These are phyloP conservation scores for Belgica antarctica DNA, from an alignment of 2,888 invertebrate species.

Conservation along the genomic window DNA sequence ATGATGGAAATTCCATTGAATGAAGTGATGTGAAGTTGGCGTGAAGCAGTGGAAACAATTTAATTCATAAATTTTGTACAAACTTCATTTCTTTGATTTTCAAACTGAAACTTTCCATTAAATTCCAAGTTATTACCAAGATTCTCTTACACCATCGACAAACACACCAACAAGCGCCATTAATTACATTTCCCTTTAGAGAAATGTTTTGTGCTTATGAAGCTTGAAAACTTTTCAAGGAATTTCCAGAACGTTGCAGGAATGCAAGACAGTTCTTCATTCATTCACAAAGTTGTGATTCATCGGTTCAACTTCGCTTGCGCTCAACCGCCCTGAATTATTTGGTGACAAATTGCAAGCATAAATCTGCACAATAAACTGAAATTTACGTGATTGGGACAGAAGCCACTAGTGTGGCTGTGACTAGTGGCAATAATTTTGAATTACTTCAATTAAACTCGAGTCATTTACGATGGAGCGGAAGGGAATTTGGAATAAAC, in stretches of 20 bases:
- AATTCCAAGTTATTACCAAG: no score
- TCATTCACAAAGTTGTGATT: neutral
- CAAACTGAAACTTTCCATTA: no score
- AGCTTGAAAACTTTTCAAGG: neutral
- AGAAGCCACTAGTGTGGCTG: neutral
- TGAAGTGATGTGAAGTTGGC: neutral
- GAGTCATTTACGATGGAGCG: neutral
- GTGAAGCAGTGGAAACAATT: no score
- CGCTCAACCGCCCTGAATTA: neutral
- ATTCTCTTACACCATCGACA: no score
- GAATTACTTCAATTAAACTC: conserved; percentile 27
- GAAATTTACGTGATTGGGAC: conserved; percentile 6
- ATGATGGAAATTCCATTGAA: neutral
- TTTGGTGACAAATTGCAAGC: conserved; percentile 16
- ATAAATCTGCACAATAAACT: conserved; percentile 12
- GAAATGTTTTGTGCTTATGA: neutral
- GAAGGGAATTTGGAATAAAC: neutral
- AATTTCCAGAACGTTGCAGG: neutral
- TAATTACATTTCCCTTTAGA: conserved; percentile 24
- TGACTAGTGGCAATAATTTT: neutral
- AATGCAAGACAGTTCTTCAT: neutral
- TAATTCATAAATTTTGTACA: no score
- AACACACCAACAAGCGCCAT: neutral
- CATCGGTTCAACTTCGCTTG: conserved; percentile 1
- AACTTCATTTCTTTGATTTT: no score